Evolutionary conservation across 1,140 invertebrate genomes (phyloP), one percentile per base, ranked within the genome.

Genomic region (Subanguina moxae): DNA sequence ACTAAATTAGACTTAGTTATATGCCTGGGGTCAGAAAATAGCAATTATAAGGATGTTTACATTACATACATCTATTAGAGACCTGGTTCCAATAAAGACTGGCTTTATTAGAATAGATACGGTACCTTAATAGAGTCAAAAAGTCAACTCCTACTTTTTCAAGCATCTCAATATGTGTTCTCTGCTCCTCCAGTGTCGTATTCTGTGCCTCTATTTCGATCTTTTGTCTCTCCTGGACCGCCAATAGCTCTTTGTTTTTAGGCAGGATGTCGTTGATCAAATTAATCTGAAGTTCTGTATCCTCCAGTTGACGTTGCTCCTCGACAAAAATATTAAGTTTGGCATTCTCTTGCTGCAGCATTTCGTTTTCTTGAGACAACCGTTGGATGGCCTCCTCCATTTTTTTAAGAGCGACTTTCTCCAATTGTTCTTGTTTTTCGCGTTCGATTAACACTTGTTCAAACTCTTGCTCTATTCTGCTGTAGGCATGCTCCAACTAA

Each of bases 151-250:
- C n/a, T 15, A 52, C 92, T 27, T 89, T 91, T 80, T 94, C 92
- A 32, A 94, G 85, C 74, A 94, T 92, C 77, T 92, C 91, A 80
- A 94, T 93, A 83, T 94, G 91, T 19, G 90, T 91, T 68, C 91
- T 86, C 83, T 94, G 92, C 82, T 94, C 91, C 80, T 93, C 89
- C 48, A 94, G 83, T 21, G 91, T 93, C 23, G 90, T 90, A 77
- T 90, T 85, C 82, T 93, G 91, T 0, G 91, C 91, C 28, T 89
- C 88, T 69, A 94, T 85, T 85, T 95, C 92, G 56, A 93, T 90
- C 85, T 94, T 91, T 83, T 93, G 90, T 59, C 91, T 84, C 85
- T 83, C 86, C 90, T 90, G 91, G 85, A 93, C 90, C 57, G 89
- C 88, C 58, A 93, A 89, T 17, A 94, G 87, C 83, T 93, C 91